phyloP scores from a whole-genome alignment of 1,140 invertebrate genomes.

The Ceratina australensis region DNA sequence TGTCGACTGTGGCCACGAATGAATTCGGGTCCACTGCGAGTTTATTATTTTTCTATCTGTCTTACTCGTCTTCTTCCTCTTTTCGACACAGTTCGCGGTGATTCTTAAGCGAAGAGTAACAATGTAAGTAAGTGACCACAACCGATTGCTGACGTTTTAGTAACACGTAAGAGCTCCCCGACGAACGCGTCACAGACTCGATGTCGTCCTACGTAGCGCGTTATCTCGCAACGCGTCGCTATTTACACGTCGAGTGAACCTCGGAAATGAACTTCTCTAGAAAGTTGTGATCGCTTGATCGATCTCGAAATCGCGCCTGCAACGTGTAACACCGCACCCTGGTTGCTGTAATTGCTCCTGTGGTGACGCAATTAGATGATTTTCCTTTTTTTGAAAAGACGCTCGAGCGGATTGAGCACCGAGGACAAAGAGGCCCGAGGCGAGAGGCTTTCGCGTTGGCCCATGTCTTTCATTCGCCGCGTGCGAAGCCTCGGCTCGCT shows the following conservation, averaged over 20 bases:
- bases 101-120: constrained; percentile 7
- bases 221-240: constrained; percentile 13
- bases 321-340: background rate
- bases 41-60: background rate
- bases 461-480: background rate
- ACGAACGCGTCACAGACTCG: constrained; percentile 2
- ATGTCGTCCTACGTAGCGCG: background rate
- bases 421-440: background rate
- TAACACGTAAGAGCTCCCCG: background rate
- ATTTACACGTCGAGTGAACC: background rate
- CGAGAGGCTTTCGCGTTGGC: background rate
- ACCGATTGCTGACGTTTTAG: too few relatives aligned
- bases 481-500: background rate
- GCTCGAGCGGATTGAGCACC: background rate
- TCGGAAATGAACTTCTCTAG: background rate
- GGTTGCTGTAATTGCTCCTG: background rate
- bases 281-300: too few relatives aligned
- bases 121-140: constrained; percentile 25
- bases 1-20: too few relatives aligned
- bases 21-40: too few relatives aligned
- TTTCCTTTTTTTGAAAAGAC: background rate
- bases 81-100: constrained; percentile 18
- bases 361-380: background rate
- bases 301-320: too few relatives aligned
- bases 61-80: background rate